phyloP scores from a whole-genome alignment of 2,113 vertebrate species.

The Embiotoca jacksoni region DNA sequence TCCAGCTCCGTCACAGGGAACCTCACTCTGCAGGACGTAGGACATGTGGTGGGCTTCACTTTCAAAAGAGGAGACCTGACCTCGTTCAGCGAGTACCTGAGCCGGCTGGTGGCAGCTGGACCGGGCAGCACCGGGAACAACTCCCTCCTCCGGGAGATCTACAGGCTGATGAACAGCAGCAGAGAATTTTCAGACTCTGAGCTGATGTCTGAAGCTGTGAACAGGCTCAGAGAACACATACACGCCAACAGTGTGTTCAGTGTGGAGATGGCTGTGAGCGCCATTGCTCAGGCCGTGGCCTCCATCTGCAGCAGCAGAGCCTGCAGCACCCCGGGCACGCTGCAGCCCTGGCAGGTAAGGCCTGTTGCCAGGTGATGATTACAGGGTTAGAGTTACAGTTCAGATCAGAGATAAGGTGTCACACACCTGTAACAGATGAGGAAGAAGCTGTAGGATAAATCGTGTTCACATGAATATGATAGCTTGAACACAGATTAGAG shows the following conservation, averaged over 20 bases:
- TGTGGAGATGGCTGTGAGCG: slow-evolving; percentile 86
- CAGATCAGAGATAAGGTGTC: too few species aligned
- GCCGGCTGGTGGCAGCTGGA: slow-evolving; percentile 63
- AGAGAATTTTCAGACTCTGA: background rate
- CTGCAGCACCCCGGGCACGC: slow-evolving; percentile 79
- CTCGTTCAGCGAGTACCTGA: slow-evolving; percentile 85
- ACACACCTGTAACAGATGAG: too few species aligned
- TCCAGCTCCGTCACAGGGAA: slow-evolving; percentile 78
- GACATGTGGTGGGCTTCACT: slow-evolving; percentile 89
- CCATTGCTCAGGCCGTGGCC: slow-evolving; percentile 84
- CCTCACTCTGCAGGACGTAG: slow-evolving; percentile 82
- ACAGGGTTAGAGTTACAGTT: too few species aligned
- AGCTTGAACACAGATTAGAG: too few species aligned
- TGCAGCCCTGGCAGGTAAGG: slow-evolving; percentile 90
- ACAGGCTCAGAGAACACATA: slow-evolving; percentile 13
- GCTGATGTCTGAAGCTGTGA: slow-evolving; percentile 1
- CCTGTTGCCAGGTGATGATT: too few species aligned
- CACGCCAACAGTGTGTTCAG: slow-evolving; percentile 81
- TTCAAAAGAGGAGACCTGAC: slow-evolving; percentile 86
- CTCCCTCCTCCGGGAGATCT: slow-evolving; percentile 83
- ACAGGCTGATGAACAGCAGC: slow-evolving; percentile 69
- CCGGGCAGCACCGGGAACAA: slow-evolving; percentile 70
- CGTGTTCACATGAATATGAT: too few species aligned
- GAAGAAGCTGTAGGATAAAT: too few species aligned
- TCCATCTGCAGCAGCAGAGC: slow-evolving; percentile 81